Evolutionary conservation across 2,113 vertebrate species (phyloP).

Genomic region (Salvelinus alpinus): DNA sequence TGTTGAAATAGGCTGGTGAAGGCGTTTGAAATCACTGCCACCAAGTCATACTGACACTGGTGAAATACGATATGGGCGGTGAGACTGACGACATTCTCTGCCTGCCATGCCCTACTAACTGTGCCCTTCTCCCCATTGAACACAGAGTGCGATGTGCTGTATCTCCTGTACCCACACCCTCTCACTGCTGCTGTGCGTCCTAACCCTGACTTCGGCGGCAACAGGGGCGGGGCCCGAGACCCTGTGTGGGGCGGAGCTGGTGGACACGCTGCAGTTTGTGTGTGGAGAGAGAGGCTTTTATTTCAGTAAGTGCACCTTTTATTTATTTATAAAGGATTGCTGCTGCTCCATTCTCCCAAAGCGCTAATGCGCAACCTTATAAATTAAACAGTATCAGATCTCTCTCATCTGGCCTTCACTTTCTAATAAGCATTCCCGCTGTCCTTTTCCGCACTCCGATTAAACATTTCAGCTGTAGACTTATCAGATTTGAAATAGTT

Average conservation of each 20-base stretch:
- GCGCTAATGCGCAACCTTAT: conserved; percentile 70
- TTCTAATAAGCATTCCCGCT: conserved; percentile 43
- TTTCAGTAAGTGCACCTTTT: conserved; percentile 95
- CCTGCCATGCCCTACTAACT: not conserved
- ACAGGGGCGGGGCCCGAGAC: conserved; percentile 87
- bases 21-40: not conserved
- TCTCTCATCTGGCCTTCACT: conserved; percentile 60
- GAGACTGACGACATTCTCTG: conserved; percentile 8
- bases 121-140: conserved; percentile 32
- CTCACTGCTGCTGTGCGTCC: conserved; percentile 94
- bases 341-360: conserved; percentile 50
- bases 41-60: not conserved
- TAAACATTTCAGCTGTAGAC: conserved; percentile 10
- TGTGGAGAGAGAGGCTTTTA: conserved; percentile 99
- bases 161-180: conserved; percentile 88
- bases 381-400: conserved; percentile 68
- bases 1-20: not conserved
- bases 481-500: conserved; percentile 14
- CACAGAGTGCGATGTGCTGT: conserved; percentile 89
- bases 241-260: conserved; percentile 96
- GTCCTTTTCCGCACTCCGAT: conserved; percentile 15
- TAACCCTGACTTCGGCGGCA: conserved; percentile 87
- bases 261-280: conserved; percentile 98
- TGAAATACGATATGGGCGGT: conserved; percentile 15
- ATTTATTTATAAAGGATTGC: conserved; percentile 67